Evolutionary conservation across 2,113 vertebrate species (phyloP).

Genomic region (Otocyon megalotis): DNA sequence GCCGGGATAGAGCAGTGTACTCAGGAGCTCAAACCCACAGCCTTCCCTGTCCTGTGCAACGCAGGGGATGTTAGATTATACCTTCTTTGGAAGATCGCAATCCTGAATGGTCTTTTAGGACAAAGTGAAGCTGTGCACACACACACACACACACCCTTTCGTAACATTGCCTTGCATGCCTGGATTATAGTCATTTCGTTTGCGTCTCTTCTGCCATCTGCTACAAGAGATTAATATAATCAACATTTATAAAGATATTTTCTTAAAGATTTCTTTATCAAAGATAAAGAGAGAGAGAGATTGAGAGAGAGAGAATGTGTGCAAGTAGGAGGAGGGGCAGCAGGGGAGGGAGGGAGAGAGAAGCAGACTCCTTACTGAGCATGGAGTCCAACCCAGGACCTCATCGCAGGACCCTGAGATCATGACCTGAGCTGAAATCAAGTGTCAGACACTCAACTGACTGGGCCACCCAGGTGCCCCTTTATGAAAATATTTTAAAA

Average conservation of each 20-base stretch:
- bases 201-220: slow-evolving; percentile 1
- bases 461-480: neutral
- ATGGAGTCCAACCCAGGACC: neutral
- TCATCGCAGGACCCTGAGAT: neutral
- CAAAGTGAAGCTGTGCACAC: neutral
- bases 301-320: accelerated
- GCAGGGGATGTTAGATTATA: neutral
- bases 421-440: neutral
- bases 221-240: neutral
- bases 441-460: neutral
- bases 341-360: neutral
- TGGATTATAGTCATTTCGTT: neutral
- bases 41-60: neutral
- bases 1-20: slow-evolving; percentile 67
- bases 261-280: neutral
- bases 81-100: neutral
- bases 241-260: slow-evolving; percentile 17
- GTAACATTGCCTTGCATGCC: neutral
- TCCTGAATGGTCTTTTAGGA: neutral
- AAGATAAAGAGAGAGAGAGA: neutral
- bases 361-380: neutral
- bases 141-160: neutral
- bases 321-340: neutral
- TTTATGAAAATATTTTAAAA: neutral
- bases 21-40: neutral